Conservation (phyloP, 2,797 vertebrate species). For the Galaxias olidus region DNA sequence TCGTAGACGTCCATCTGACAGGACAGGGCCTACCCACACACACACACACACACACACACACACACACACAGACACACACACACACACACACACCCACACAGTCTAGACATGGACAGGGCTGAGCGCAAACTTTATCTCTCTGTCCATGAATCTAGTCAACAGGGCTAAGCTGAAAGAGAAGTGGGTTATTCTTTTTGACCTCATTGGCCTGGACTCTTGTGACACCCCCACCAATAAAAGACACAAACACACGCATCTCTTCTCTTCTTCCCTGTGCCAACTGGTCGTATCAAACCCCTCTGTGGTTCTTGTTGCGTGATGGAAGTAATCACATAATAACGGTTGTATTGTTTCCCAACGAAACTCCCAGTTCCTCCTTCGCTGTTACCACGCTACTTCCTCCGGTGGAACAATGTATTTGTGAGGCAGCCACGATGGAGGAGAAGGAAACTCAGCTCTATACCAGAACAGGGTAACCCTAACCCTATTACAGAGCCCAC, state of each 20-base stretch:
- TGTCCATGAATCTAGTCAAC: background rate
- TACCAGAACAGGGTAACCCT: no score
- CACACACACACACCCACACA: slow-evolving; percentile 9
- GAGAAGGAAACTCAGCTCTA: no score
- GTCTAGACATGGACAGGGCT: slow-evolving; percentile 47
- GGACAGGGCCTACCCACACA: slow-evolving; percentile 67
- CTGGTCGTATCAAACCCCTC: no score
- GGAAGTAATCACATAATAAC: no score
- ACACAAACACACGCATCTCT: background rate
- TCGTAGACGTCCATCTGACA: slow-evolving; percentile 81
- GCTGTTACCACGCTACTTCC: no score
- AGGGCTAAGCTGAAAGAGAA: background rate
- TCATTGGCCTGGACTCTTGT: background rate
- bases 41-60: slow-evolving; percentile 17
- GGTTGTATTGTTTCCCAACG: no score
- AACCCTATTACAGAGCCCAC: no score
- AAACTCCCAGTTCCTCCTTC: no score
- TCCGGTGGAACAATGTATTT: no score
- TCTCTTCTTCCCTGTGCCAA: no score
- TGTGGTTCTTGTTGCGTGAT: no score
- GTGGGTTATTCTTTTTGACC: background rate
- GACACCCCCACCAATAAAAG: slow-evolving; percentile 1
- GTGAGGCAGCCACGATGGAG: no score
- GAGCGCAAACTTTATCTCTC: background rate
- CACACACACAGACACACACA: slow-evolving; percentile 25